These are phyloP conservation scores for Planococcus citri DNA, from an alignment of 1,140 invertebrate species.

Conservation along the genomic window DNA sequence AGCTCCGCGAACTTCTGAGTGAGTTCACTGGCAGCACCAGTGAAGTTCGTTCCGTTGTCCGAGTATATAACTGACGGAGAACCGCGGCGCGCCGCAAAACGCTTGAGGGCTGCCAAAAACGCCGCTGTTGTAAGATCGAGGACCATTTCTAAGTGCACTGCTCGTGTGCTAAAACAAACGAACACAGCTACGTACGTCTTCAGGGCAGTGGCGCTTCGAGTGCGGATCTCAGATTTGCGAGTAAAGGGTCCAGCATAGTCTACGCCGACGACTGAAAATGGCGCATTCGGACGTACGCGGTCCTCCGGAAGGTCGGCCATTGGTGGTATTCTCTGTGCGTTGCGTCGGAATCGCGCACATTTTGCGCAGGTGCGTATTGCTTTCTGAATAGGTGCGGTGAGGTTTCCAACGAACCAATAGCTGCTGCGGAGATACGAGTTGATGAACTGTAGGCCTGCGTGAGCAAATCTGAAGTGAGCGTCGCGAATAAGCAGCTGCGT, in stretches of 20 bases:
- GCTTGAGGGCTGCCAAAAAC: constrained; percentile 22
- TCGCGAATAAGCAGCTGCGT: constrained; percentile 11
- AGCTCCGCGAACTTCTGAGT: neutral
- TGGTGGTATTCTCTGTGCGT: neutral
- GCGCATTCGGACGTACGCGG: neutral
- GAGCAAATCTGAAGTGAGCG: neutral
- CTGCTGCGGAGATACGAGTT: neutral
- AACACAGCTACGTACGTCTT: constrained; percentile 10
- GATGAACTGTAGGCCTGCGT: constrained; percentile 3
- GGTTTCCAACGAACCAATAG: neutral
- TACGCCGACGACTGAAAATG: neutral
- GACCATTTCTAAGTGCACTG: constrained; percentile 27
- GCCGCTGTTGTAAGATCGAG: constrained; percentile 23
- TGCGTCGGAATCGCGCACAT: neutral
- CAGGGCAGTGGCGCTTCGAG: neutral
- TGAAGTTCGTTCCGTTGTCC: constrained; percentile 28
- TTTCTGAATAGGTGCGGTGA: neutral
- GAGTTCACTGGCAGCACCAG: constrained; percentile 21
- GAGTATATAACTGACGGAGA: constrained; percentile 24
- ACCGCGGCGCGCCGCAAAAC: constrained; percentile 24
- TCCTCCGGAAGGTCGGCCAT: neutral
- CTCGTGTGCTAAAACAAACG: constrained; percentile 26
- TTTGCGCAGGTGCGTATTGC: neutral
- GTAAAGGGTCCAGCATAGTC: constrained; percentile 11
- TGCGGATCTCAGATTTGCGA: neutral